A percentile compares a stretch with the other conserved stretches of the same genome.
phyloP scores from a whole-genome alignment of 2,888 invertebrate species.

The Philaethria dido region DNA sequence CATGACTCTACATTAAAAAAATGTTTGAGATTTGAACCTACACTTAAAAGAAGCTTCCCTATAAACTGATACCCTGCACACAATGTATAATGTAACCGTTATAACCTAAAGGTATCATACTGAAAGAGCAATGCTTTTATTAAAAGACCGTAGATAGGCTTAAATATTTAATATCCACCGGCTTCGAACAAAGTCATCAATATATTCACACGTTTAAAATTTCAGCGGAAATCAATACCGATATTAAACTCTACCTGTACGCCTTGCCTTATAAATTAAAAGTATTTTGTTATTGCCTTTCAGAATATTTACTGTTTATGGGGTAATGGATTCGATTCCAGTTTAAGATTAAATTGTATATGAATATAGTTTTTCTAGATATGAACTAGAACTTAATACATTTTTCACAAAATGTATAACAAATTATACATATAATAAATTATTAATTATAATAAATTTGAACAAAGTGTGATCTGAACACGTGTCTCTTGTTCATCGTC shows the following conservation, averaged over 20 bases:
- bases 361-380: no score
- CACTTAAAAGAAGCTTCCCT: not conserved
- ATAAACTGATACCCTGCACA: not conserved
- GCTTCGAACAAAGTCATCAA: conserved; percentile 29
- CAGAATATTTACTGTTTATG: no score
- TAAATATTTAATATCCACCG: conserved; percentile 39
- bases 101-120: conserved; percentile 23
- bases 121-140: conserved; percentile 28
- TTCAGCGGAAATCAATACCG: conserved; percentile 38
- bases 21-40: no score
- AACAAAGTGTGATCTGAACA: no score
- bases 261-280: conserved; percentile 6
- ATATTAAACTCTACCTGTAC: conserved; percentile 21
- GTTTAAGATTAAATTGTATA: no score
- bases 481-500: no score
- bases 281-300: not conserved
- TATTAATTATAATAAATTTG: no score
- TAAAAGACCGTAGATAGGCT: conserved; percentile 35
- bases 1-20: no score
- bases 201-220: conserved; percentile 37
- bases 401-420: no score
- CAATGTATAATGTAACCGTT: not conserved
- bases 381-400: no score
- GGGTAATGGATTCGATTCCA: no score
- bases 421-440: no score